Base-by-base conservation (phyloP, 2,888 invertebrate genomes). In the Augiades crinisus region DNA sequence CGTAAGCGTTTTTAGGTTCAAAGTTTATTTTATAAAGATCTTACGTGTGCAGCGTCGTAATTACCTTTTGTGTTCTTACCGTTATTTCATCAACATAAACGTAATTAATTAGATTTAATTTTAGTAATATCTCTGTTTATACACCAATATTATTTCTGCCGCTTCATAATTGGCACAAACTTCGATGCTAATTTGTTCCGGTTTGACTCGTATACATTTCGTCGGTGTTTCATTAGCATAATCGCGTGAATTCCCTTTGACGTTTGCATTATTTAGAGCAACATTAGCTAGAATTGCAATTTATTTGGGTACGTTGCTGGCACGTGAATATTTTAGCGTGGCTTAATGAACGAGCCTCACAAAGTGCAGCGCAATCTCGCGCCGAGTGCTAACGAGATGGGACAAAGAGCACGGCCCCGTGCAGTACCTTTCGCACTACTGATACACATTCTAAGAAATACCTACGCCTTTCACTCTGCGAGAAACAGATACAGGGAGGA, bases 321-420 rank as follows among this genome's bases (percentile, higher is more conserved):
- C 36, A 24, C 17, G 27, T 37, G 36, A 27, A 46, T 46, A 37
- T 46, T 27, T 36, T 4, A 36, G 17, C 46, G 17, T 27, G 37
- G 24, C 27, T 27, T 37, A 46, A 46, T 46, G 46, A 46, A 46
- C 46, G 16, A 36, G 27, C 2, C 45, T 27, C 36, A 14, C 36
- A 37, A 46, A 46, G 46, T 37, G 46, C 36, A 46, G 27, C 7
- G 37, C 46, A 24, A 36, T 34, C 45, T 40, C 12, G 37, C 7
- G 16, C 5, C 24, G 22, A 5, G 24, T 16, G 7, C 34, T 45
- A 22, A 45, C 45, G 34, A 45, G 34, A 24, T 21, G 45, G 24
- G 34, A 46, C 27, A 27, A 12, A 22, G 10, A 36, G 46, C 16
- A 13, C 24, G 27, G 17, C 27, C 24, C 27, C 46, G 12, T 27